phyloP scores from a whole-genome alignment of 2,888 invertebrate genomes.

The Deilephila elpenor region DNA sequence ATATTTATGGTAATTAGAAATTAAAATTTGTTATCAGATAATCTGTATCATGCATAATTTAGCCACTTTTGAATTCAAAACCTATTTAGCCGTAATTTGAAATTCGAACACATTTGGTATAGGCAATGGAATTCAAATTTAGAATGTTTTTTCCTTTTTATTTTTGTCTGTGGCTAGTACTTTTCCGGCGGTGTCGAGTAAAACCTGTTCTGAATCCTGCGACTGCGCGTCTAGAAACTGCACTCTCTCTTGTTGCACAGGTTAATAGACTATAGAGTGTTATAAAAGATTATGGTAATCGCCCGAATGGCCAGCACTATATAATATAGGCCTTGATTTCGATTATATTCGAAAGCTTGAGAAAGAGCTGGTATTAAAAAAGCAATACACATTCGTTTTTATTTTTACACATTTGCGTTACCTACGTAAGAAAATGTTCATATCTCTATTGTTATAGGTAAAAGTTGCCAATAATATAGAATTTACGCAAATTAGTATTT shows the following conservation, averaged over 20 bases:
- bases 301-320: neutral
- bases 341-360: constrained; percentile 21
- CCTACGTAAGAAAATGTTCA: neutral
- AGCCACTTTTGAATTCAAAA: neutral
- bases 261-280: constrained; percentile 21
- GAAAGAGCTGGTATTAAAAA: neutral
- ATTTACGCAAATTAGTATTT: neutral
- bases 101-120: constrained; percentile 7
- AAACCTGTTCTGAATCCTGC: constrained; percentile 52
- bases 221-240: constrained; percentile 48
- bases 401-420: neutral
- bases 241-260: constrained; percentile 48
- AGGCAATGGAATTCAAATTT: constrained; percentile 8
- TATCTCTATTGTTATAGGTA: neutral
- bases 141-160: constrained; percentile 13
- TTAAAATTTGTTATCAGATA: too few species aligned
- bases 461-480: neutral
- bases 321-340: constrained; percentile 11
- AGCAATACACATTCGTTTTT: neutral
- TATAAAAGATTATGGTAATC: constrained; percentile 22
- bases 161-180: constrained; percentile 20
- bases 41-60: too few species aligned
- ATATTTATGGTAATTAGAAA: too few species aligned
- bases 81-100: neutral
- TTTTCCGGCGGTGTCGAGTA: constrained; percentile 26